These are phyloP conservation scores for Xiphophorus hellerii DNA, from an alignment of 2,113 vertebrate species.

Conservation along the genomic window DNA sequence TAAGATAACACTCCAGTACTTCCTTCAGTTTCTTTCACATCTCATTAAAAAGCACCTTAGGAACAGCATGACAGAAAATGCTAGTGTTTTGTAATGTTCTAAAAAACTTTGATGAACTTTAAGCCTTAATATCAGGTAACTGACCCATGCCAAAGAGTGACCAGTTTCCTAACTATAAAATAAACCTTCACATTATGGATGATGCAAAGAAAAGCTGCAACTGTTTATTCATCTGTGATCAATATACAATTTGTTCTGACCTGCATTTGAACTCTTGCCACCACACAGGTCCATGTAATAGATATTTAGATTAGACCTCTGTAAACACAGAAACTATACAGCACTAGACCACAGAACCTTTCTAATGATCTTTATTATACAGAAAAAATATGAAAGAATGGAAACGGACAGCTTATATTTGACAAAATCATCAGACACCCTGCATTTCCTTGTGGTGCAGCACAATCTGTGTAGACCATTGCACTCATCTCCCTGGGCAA, in stretches of 20 bases:
- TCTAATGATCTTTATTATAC: not conserved
- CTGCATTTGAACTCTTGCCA: not conserved
- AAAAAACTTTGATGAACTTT: too few relatives aligned
- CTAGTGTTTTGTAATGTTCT: too few relatives aligned
- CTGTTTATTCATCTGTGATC: slow-evolving; percentile 32
- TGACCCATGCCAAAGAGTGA: too few relatives aligned
- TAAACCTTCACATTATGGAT: too few relatives aligned
- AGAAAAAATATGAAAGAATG: not conserved
- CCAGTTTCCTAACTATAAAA: too few relatives aligned
- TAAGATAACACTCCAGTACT: too few relatives aligned
- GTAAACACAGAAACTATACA: slow-evolving; percentile 8
- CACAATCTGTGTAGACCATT: not conserved
- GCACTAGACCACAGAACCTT: not conserved
- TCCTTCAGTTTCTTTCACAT: too few relatives aligned
- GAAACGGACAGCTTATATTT: slow-evolving; percentile 1
- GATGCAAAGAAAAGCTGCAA: not conserved
- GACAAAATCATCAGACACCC: slow-evolving; percentile 7
- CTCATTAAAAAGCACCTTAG: too few relatives aligned
- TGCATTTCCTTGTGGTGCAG: not conserved
- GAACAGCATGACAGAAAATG: too few relatives aligned
- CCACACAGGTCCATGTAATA: not conserved
- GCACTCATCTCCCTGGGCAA: slow-evolving; percentile 45
- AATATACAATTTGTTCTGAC: slow-evolving; percentile 20
- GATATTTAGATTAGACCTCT: not conserved
- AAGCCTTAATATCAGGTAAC: too few relatives aligned